Evolutionary conservation across 1,140 invertebrate species (phyloP).

Genomic region (Charaxes varanes): DNA sequence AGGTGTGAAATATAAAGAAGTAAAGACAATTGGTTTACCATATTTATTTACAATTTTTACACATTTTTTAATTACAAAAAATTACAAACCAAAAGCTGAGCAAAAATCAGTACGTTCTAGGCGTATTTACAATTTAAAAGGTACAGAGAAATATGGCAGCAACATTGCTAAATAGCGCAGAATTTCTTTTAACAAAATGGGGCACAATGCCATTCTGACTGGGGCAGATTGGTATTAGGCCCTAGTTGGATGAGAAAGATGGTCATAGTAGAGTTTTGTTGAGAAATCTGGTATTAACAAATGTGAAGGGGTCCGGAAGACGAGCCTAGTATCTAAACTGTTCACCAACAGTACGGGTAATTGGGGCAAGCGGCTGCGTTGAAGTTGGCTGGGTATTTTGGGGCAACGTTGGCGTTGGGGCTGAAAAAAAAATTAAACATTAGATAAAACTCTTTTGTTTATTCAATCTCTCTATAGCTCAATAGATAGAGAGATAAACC

Average conservation of each 20-base stretch:
- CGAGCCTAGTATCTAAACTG: conserved; percentile 21
- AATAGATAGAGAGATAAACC: no score
- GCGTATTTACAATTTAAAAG: conserved; percentile 34
- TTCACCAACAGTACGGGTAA: conserved; percentile 76
- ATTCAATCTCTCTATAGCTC: no score
- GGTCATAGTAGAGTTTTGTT: conserved; percentile 17
- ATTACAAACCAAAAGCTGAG: conserved; percentile 35
- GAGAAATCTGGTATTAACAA: conserved; percentile 31
- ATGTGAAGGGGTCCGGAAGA: conserved; percentile 14
- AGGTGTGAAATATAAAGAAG: conserved; percentile 11
- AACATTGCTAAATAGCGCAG: conserved; percentile 24
- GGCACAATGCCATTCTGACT: background rate
- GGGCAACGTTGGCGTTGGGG: conserved; percentile 38
- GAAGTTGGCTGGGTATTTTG: conserved; percentile 72
- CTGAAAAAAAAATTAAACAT: conserved; percentile 25
- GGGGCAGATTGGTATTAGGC: background rate
- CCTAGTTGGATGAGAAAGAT: background rate
- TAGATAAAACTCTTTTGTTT: conserved; percentile 1
- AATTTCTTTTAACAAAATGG: conserved; percentile 10
- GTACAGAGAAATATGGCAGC: conserved; percentile 41
- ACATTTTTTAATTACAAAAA: conserved; percentile 37
- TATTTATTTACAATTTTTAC: conserved; percentile 55
- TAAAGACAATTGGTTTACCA: conserved; percentile 16
- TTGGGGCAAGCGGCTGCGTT: conserved; percentile 74
- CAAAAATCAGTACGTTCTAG: conserved; percentile 17